These are phyloP conservation scores for Gadus macrocephalus DNA, from an alignment of 2,113 vertebrate species.

Conservation along the genomic window DNA sequence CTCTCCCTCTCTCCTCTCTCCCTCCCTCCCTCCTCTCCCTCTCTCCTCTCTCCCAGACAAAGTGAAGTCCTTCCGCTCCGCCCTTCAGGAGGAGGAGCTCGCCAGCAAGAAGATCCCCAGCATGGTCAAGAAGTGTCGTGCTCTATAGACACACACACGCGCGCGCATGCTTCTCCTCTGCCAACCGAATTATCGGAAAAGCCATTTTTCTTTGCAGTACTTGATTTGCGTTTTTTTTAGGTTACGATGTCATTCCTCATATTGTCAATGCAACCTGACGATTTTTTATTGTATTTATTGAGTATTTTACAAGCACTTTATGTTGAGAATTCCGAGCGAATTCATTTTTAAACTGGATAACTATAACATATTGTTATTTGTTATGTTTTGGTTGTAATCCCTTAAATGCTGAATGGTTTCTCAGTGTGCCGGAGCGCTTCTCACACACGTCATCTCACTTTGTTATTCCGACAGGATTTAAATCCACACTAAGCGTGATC, in stretches of 20 bases:
- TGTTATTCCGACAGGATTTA: no score
- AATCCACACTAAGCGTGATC: no score
- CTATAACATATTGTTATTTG: background rate
- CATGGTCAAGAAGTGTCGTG: conserved; percentile 90
- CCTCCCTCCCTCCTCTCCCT: background rate
- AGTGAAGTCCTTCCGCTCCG: conserved; percentile 94
- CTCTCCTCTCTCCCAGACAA: conserved; percentile 75
- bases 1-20: no score
- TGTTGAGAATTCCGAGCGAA: background rate
- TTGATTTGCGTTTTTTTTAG: conserved; percentile 68
- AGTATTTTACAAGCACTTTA: conserved; percentile 2
- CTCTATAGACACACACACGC: conserved; percentile 74
- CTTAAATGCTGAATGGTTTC: background rate
- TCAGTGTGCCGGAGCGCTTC: background rate
- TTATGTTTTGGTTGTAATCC: background rate
- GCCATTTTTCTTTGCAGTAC: conserved; percentile 29
- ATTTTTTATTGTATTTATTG: background rate
- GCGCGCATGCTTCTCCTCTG: background rate
- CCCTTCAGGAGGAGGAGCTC: conserved; percentile 95
- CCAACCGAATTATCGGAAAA: background rate
- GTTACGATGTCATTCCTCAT: conserved; percentile 70
- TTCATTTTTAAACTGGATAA: background rate
- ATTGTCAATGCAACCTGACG: conserved; percentile 7
- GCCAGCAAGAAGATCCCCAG: conserved; percentile 90
- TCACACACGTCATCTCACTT: no score